These are phyloP conservation scores for Melanerpes formicivorus DNA, from an alignment of 2,113 vertebrate genomes.

Conservation along the genomic window DNA sequence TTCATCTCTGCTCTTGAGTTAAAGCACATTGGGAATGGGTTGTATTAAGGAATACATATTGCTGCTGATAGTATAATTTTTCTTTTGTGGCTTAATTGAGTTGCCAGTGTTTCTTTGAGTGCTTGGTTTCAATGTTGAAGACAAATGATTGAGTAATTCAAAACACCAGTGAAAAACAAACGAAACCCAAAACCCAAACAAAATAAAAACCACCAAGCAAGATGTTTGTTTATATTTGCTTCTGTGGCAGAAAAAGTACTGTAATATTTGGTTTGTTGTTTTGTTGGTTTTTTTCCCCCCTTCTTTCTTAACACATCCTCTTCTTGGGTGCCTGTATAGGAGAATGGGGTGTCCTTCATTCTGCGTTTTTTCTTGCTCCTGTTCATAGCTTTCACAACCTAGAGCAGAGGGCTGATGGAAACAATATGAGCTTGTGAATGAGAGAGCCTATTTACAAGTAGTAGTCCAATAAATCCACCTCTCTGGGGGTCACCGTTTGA, in stretches of 20 bases:
- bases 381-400: neutral
- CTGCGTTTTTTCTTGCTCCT: neutral
- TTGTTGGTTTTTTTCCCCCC: neutral
- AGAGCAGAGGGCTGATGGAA: neutral
- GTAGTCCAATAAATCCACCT: neutral
- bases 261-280: neutral
- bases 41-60: neutral
- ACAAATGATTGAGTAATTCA: slow-evolving; percentile 25
- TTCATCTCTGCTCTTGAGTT: neutral
- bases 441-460: neutral
- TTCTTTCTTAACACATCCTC: neutral
- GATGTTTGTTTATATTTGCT: neutral
- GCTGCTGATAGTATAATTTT: neutral
- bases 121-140: neutral
- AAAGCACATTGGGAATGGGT: neutral
- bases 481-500: neutral
- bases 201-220: neutral
- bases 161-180: slow-evolving; percentile 4
- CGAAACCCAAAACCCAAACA: neutral
- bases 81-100: slow-evolving; percentile 17
- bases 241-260: neutral
- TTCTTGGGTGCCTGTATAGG: neutral
- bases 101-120: slow-evolving; percentile 4
- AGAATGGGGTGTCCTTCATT: neutral
- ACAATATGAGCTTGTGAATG: neutral